phyloP scores from a whole-genome alignment of 2,113 vertebrate species.

The Macquaria australasica region DNA sequence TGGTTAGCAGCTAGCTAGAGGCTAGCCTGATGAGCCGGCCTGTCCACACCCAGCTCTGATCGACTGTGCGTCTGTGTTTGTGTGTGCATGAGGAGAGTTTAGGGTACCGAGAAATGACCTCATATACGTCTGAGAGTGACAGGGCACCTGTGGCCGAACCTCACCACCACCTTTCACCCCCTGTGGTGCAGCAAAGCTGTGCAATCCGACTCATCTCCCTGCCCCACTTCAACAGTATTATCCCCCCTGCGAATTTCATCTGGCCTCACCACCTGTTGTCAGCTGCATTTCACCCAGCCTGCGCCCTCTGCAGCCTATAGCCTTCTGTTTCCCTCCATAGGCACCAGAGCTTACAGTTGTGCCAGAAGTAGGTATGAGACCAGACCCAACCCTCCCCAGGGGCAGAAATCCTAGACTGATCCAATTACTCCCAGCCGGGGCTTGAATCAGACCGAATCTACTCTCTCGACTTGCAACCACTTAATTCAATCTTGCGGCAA shows the following conservation, averaged over 20 bases:
- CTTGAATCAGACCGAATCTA: slow-evolving; percentile 53
- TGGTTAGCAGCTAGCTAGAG: slow-evolving; percentile 42
- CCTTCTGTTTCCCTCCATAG: slow-evolving; percentile 55
- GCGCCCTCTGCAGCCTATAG: slow-evolving; percentile 42
- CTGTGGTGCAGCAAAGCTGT: slow-evolving; percentile 43
- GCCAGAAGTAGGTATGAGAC: slow-evolving; percentile 45
- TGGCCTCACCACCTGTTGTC: slow-evolving; percentile 80
- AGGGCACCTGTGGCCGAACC: slow-evolving; percentile 63
- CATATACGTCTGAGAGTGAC: slow-evolving; percentile 51
- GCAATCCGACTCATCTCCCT: slow-evolving; percentile 69
- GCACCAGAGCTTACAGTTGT: slow-evolving; percentile 47
- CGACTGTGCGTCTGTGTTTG: slow-evolving; percentile 34
- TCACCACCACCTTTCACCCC: slow-evolving; percentile 50
- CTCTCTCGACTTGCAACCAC: background rate
- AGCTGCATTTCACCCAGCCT: slow-evolving; percentile 66
- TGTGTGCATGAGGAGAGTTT: slow-evolving; percentile 4
- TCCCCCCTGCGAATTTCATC: slow-evolving; percentile 66
- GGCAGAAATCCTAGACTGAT: slow-evolving; percentile 65
- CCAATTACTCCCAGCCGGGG: slow-evolving; percentile 44
- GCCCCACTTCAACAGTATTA: slow-evolving; percentile 68
- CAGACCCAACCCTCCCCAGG: slow-evolving; percentile 19
- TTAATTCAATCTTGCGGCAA: slow-evolving; percentile 53
- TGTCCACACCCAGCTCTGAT: slow-evolving; percentile 60
- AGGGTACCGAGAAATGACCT: slow-evolving; percentile 59
- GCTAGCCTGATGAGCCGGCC: slow-evolving; percentile 14